Percentiles rank a stretch among this genome's conserved stretches.
Evolutionary conservation across 2,888 invertebrate genomes (phyloP).

Genomic region (Oligia fasciuncula): DNA sequence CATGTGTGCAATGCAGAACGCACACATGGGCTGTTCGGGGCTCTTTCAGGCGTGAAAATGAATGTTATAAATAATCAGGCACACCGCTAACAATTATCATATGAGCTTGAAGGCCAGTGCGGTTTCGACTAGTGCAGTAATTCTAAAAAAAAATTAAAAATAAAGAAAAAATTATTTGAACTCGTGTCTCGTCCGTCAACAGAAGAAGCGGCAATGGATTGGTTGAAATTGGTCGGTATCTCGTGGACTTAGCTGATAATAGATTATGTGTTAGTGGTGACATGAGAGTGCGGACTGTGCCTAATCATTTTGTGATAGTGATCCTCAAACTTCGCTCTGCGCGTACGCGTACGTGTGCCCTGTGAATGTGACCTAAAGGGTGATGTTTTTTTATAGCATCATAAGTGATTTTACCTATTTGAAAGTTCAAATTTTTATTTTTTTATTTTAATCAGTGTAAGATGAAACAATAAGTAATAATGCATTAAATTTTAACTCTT

Average conservation of each 20-base stretch:
- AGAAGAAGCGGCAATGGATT: slow-evolving; percentile 86
- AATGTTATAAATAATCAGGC: slow-evolving; percentile 90
- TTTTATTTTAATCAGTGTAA: background rate
- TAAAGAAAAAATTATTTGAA: slow-evolving; percentile 61
- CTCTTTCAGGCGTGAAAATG: slow-evolving; percentile 89
- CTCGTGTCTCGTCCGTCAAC: slow-evolving; percentile 63
- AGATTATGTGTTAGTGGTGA: slow-evolving; percentile 70
- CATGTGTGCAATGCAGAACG: slow-evolving; percentile 63
- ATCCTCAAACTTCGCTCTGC: slow-evolving; percentile 6
- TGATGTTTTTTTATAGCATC: slow-evolving; percentile 9
- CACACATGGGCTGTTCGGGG: slow-evolving; percentile 67
- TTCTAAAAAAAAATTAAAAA: slow-evolving; percentile 66
- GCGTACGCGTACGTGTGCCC: background rate
- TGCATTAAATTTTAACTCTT: background rate
- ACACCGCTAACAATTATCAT: slow-evolving; percentile 85
- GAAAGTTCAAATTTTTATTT: background rate
- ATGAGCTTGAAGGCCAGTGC: slow-evolving; percentile 85
- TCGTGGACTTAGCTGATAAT: slow-evolving; percentile 57
- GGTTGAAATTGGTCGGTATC: slow-evolving; percentile 90
- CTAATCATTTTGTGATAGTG: slow-evolving; percentile 47
- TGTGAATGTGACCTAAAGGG: slow-evolving; percentile 49
- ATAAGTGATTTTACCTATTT: slow-evolving; percentile 3
- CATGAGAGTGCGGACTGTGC: slow-evolving; percentile 69
- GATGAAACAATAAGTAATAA: background rate
- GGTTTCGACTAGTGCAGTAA: slow-evolving; percentile 78